Conservation (phyloP, 1,140 invertebrate species). For the Diplogasteroides magnus region DNA sequence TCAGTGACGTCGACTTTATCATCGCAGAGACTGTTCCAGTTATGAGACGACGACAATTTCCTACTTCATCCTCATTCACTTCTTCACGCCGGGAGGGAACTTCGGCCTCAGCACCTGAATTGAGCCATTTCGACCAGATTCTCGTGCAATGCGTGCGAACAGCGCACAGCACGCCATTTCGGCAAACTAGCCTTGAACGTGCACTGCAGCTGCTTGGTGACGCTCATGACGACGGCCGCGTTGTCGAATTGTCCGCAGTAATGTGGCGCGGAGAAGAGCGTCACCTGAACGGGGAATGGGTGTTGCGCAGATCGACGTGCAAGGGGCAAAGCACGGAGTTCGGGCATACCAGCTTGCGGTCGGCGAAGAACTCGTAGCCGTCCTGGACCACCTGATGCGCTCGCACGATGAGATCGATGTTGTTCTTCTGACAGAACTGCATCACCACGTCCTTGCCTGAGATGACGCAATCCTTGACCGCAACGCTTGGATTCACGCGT, state of each 20-base stretch:
- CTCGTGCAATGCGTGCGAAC: too few species aligned
- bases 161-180: background rate
- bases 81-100: too few species aligned
- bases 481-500: too few species aligned
- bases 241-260: constrained; percentile 37
- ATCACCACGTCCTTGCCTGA: constrained; percentile 15
- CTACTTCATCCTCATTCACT: background rate
- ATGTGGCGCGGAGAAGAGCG: constrained; percentile 32
- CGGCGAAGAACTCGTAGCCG: constrained; percentile 20
- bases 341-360: constrained; percentile 2
- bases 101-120: background rate
- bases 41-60: too few species aligned
- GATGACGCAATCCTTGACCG: background rate
- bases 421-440: constrained; percentile 13
- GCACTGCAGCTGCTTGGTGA: constrained; percentile 5
- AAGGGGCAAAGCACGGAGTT: background rate
- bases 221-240: constrained; percentile 13
- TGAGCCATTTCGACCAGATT: too few species aligned
- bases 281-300: constrained; percentile 8
- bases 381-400: constrained; percentile 22
- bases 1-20: too few species aligned
- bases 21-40: too few species aligned
- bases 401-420: constrained; percentile 18
- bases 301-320: too few species aligned
- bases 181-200: background rate